phyloP scores from a whole-genome alignment of 2,888 invertebrate species.

The Ophraella communa region DNA sequence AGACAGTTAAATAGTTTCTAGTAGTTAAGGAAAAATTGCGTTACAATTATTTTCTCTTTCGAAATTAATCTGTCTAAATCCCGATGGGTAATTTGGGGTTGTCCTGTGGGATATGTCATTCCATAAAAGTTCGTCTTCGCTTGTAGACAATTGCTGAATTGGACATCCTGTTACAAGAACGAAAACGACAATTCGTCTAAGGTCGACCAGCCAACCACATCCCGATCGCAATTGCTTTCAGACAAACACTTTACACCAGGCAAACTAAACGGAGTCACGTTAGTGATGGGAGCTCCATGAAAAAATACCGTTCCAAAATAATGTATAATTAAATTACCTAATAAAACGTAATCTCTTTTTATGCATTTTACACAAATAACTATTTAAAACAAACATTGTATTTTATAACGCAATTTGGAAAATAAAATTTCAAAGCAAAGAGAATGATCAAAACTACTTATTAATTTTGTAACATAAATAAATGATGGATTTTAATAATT shows the following conservation, averaged over 20 bases:
- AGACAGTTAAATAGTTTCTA: no score
- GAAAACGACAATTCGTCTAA: constrained; percentile 30
- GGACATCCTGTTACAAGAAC: constrained; percentile 34
- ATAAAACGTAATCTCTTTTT: no score
- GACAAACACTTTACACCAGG: constrained; percentile 34
- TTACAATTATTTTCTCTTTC: constrained; percentile 5
- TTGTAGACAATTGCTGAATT: constrained; percentile 47
- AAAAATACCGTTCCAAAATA: not conserved
- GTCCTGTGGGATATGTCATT: constrained; percentile 40
- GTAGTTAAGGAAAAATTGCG: not conserved
- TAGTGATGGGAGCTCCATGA: not conserved
- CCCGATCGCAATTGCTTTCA: constrained; percentile 37
- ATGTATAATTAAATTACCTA: not conserved
- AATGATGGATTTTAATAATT: no score
- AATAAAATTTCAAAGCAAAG: no score
- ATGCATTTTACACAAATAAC: no score
- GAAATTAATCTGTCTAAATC: constrained; percentile 34
- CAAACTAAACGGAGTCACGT: not conserved
- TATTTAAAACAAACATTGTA: no score
- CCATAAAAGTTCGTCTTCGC: constrained; percentile 45
- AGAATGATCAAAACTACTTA: no score
- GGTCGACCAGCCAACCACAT: constrained; percentile 30
- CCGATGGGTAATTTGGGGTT: constrained; percentile 31
- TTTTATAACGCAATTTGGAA: no score
- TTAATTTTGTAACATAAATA: no score